Conservation (phyloP, 2,113 vertebrate genomes). For the Charadrius vociferus region DNA sequence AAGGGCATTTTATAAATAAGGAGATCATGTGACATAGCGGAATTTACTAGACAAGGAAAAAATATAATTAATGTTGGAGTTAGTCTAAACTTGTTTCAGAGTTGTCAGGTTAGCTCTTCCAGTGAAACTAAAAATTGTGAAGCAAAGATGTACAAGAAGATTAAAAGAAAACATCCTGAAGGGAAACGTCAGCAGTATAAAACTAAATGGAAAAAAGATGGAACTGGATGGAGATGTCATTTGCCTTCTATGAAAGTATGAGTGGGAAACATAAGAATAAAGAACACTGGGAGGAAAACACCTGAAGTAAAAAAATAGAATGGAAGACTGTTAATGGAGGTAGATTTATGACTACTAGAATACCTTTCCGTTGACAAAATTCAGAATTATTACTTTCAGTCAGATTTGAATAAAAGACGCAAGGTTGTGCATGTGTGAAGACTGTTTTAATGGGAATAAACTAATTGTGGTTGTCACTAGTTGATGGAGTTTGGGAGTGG, state of each 20-base stretch:
- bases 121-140: neutral
- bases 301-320: neutral
- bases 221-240: neutral
- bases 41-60: neutral
- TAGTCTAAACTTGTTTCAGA: neutral
- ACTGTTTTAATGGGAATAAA: neutral
- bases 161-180: neutral
- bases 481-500: neutral
- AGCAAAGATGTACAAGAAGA: neutral
- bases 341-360: neutral
- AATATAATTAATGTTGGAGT: neutral
- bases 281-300: neutral
- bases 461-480: neutral
- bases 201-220: neutral
- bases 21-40: neutral
- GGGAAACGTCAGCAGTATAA: neutral
- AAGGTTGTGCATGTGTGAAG: neutral
- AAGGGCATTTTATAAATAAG: neutral
- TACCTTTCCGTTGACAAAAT: neutral
- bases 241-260: neutral
- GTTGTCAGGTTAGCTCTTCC: neutral
- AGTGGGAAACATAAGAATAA: neutral
- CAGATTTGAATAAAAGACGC: neutral
- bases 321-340: neutral
- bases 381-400: neutral